Evolutionary conservation across 2,888 invertebrate species (phyloP), one percentile per base, ranked within the genome.

Genomic region (Epirrita christyi): DNA sequence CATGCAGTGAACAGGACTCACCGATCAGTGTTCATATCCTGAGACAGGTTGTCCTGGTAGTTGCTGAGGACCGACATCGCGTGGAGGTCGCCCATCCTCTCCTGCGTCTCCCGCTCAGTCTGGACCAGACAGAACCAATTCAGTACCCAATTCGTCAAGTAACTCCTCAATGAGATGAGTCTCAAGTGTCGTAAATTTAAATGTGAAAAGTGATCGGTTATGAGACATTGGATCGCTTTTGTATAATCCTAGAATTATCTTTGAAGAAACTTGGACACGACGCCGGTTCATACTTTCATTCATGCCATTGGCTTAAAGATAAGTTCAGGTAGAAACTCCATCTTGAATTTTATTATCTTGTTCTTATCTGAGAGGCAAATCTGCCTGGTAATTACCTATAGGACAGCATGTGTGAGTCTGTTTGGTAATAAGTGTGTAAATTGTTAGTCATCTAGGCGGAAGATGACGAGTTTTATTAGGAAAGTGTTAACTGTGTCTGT

Each of bases 31-130:
- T 94, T 93, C 93, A 94, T 93, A 64, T 93, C 93, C 70, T 88
- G 86, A 6, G 93, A 93, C 59, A 93, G 80, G 68, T 90, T 93
- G 81, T 93, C 93, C 69, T 90, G 88, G 80, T 93, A 93, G 70
- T 92, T 93, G 85, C 93, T 93, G 72, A 93, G 86, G 54, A 93
- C 92, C 36, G 94, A 94, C 93, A 94, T 93, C 63, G 94, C 94
- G 70, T 92, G 91, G 60, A 92, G 76, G 74, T 92, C 92, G 37
- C 80, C 84, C 68, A 84, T 78, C 75, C 80, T 83, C 78, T 85
- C 88, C 69, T 83, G 73, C 67, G 68, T 67, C 75, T 80, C 83
- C 78, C 78, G 86, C 86, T 91, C 90, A 83, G 81, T 82, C 92
- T 92, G 82, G 66, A 72, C 78, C 78, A 80, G 83, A 84, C 71